Conservation (phyloP, 2,113 vertebrate species). For the Rattus rattus region DNA sequence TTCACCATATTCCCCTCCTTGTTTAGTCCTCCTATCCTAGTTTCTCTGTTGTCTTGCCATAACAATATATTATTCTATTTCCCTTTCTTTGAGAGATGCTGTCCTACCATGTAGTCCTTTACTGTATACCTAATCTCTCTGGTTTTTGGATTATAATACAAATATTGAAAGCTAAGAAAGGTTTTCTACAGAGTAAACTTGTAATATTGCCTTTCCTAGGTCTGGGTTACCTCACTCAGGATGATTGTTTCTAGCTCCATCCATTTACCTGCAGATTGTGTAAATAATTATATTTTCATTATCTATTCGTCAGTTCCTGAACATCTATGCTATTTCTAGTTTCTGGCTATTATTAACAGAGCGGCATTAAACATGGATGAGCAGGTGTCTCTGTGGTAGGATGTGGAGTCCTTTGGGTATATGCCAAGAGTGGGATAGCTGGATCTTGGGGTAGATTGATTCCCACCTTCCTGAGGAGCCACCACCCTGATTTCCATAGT, state of each 20-base stretch:
- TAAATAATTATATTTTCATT: background rate
- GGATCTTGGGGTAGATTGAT: background rate
- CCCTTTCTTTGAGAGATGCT: background rate
- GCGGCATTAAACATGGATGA: background rate
- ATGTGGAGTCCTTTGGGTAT: background rate
- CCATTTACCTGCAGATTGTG: background rate
- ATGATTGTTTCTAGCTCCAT: background rate
- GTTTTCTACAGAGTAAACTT: background rate
- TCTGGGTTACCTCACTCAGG: background rate
- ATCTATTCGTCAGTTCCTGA: background rate
- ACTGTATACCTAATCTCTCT: background rate
- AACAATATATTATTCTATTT: background rate
- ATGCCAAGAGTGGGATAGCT: background rate
- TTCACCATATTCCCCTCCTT: background rate
- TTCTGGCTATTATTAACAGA: background rate
- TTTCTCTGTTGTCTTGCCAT: background rate
- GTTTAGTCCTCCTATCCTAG: background rate
- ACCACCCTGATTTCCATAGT: background rate
- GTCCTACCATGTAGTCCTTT: background rate
- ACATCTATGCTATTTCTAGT: background rate
- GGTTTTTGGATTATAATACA: background rate
- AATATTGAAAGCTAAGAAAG: background rate
- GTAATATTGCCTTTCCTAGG: background rate
- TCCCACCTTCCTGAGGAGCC: background rate
- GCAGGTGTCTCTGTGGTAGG: background rate